These are phyloP conservation scores for Trichogramma dendrolimi DNA, from an alignment of 2,888 invertebrate species.

Conservation along the genomic window DNA sequence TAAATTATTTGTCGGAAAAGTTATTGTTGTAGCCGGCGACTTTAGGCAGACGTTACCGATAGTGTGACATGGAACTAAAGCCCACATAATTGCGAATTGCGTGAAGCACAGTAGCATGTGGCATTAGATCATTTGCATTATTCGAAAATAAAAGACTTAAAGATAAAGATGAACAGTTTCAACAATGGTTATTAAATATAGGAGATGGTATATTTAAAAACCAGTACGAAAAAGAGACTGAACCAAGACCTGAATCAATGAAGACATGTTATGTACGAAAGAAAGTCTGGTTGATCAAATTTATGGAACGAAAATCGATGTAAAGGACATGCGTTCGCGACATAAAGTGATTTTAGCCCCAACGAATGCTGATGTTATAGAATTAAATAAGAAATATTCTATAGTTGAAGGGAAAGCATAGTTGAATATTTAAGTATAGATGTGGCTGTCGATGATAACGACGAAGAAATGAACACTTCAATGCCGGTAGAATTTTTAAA, in stretches of 20 bases:
- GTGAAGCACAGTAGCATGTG: slow-evolving; percentile 19
- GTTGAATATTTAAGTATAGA: slow-evolving; percentile 16
- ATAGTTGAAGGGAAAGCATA: slow-evolving; percentile 9
- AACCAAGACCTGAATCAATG: not conserved
- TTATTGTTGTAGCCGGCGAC: not conserved
- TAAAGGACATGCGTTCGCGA: not conserved
- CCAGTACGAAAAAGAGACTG: not conserved
- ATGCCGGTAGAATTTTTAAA: not conserved
- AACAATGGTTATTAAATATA: slow-evolving; percentile 8
- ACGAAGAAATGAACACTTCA: not conserved
- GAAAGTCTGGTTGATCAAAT: not conserved
- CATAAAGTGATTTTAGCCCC: slow-evolving; percentile 19
- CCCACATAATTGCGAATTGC: slow-evolving; percentile 6
- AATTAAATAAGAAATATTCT: slow-evolving; percentile 6
- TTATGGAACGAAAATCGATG: not conserved
- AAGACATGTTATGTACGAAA: not conserved
- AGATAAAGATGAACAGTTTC: not conserved
- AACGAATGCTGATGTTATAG: slow-evolving; percentile 16
- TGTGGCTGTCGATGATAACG: slow-evolving; percentile 3
- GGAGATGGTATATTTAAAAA: slow-evolving; percentile 4
- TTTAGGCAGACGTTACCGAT: slow-evolving; percentile 12
- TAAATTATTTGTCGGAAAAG: slow-evolving; percentile 5
- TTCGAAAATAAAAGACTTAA: slow-evolving; percentile 1
- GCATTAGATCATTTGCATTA: not conserved
- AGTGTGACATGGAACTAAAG: not conserved